phyloP scores from a whole-genome alignment of 2,888 invertebrate species.

The Lochmaea crataegi region DNA sequence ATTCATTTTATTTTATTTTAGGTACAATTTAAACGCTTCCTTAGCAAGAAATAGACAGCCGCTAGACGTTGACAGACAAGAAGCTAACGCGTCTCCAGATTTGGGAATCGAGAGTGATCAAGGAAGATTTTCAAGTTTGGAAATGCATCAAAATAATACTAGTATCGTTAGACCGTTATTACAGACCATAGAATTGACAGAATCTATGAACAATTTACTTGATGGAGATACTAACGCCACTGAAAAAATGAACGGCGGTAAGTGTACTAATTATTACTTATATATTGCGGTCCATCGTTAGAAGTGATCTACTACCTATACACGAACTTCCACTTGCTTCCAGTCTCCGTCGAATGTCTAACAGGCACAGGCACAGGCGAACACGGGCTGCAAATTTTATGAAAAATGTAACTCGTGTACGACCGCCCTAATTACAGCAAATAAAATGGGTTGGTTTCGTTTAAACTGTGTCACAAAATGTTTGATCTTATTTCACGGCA shows the following conservation, averaged over 20 bases:
- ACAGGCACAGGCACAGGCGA: no score
- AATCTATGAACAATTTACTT: conserved; percentile 62
- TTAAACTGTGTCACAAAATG: no score
- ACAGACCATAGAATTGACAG: conserved; percentile 65
- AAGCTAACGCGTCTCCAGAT: conserved; percentile 79
- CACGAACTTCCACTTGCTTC: no score
- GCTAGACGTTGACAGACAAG: conserved; percentile 57
- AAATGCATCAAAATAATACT: conserved; percentile 67
- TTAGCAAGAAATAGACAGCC: conserved; percentile 31
- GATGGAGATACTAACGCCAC: conserved; percentile 54
- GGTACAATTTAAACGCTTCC: conserved; percentile 26
- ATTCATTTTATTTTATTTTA: conserved; percentile 1
- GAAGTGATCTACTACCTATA: no score
- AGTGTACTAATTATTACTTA: conserved; percentile 41
- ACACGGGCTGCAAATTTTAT: no score
- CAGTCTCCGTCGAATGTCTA: no score
- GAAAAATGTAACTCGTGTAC: no score
- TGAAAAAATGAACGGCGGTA: conserved; percentile 54
- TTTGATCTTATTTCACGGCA: no score
- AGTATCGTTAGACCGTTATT: conserved; percentile 64
- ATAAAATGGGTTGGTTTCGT: no score
- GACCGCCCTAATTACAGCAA: no score
- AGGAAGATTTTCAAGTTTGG: conserved; percentile 72
- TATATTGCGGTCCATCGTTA: no score
- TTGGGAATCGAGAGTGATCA: conserved; percentile 91